A percentile compares a stretch with the other conserved stretches of the same genome.
Evolutionary conservation across 1,140 invertebrate genomes (phyloP).

Genomic region (Drosophila subpulchrella): DNA sequence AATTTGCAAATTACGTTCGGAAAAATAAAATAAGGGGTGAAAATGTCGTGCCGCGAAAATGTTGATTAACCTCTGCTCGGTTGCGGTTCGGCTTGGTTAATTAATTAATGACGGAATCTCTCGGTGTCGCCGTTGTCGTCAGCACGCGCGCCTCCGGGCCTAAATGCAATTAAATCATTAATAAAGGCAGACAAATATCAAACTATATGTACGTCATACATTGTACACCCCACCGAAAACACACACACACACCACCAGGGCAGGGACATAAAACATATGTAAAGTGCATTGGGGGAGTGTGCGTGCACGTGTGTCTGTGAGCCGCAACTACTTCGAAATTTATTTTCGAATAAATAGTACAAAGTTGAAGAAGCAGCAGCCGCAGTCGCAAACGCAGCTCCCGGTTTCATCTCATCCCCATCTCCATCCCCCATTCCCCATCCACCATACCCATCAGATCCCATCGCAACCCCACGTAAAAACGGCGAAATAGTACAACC

Average conservation of each 20-base stretch:
- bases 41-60: slow-evolving; percentile 67
- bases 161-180: slow-evolving; percentile 81
- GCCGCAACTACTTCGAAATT: slow-evolving; percentile 78
- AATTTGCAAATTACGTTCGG: slow-evolving; percentile 21
- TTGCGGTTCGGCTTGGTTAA: slow-evolving; percentile 52
- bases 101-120: slow-evolving; percentile 80
- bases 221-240: slow-evolving; percentile 10
- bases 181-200: slow-evolving; percentile 76
- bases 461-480: slow-evolving; percentile 56
- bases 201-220: slow-evolving; percentile 40
- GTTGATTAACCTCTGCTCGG: slow-evolving; percentile 64
- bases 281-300: slow-evolving; percentile 68
- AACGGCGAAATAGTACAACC: slow-evolving; percentile 64
- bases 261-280: slow-evolving; percentile 26
- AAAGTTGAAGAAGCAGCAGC: slow-evolving; percentile 77
- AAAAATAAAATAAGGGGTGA: background rate
- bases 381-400: slow-evolving; percentile 41
- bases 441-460: background rate
- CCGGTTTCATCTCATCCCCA: slow-evolving; percentile 41
- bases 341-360: slow-evolving; percentile 82
- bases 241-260: slow-evolving; percentile 7
- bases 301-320: slow-evolving; percentile 42
- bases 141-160: slow-evolving; percentile 71
- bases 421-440: slow-evolving; percentile 3
- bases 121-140: slow-evolving; percentile 60